Evolutionary conservation across 2,797 vertebrate genomes (phyloP).

Genomic region (Peromyscus aztecus): DNA sequence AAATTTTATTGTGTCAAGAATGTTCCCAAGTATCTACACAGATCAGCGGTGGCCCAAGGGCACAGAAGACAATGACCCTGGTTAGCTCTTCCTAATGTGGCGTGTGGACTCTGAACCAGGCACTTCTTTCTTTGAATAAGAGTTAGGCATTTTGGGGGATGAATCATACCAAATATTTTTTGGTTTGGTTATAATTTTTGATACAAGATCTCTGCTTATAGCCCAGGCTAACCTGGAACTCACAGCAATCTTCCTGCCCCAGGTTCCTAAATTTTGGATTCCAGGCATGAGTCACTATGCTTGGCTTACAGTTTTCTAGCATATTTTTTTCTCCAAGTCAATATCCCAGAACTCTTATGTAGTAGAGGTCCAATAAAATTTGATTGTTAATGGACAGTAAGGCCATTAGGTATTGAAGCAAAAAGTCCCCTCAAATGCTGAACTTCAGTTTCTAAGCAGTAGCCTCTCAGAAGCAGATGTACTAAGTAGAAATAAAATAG

Average conservation of each 20-base stretch:
- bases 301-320: background rate
- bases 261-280: background rate
- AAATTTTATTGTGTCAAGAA: background rate
- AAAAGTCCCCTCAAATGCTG: conserved; percentile 20
- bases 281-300: background rate
- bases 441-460: background rate
- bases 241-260: background rate
- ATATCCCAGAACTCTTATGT: background rate
- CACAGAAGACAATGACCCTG: background rate
- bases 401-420: background rate
- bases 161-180: background rate
- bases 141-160: background rate
- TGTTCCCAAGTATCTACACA: background rate
- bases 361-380: background rate
- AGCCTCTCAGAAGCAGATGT: background rate
- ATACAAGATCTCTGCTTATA: background rate
- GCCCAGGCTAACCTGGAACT: background rate
- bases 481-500: background rate
- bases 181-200: background rate
- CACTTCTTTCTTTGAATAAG: background rate
- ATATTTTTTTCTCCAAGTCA: background rate
- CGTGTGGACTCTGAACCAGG: background rate
- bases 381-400: background rate
- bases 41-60: background rate
- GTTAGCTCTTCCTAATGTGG: background rate